Conservation (phyloP, 2,888 invertebrate genomes). For the Iselma pallidipennis region DNA sequence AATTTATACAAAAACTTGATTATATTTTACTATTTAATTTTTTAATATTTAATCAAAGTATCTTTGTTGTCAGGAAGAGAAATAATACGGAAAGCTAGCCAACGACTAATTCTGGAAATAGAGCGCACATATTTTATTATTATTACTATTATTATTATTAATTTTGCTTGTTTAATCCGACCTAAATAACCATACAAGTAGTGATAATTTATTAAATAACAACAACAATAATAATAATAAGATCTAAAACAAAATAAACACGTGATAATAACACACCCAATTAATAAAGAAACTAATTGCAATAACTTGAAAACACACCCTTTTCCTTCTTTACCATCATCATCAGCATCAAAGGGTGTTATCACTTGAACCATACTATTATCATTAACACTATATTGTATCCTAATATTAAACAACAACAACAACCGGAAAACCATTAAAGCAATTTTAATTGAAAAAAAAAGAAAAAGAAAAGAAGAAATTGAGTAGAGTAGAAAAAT, state of each 20-base stretch:
- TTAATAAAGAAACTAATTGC: conserved; percentile 41
- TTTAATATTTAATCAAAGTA: conserved; percentile 12
- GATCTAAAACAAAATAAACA: conserved; percentile 26
- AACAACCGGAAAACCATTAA: conserved; percentile 3
- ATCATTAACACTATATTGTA: conserved; percentile 38
- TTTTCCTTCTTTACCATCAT: conserved; percentile 7
- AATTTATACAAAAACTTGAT: conserved; percentile 16
- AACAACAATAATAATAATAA: conserved; percentile 12
- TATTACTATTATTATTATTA: conserved; percentile 5
- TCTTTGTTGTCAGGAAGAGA: conserved; percentile 12
- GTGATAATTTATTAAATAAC: conserved; percentile 32
- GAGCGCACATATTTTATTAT: conserved; percentile 4
- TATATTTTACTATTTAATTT: neutral
- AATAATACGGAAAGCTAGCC: conserved; percentile 16
- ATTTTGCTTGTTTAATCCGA: conserved; percentile 26
- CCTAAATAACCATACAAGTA: conserved; percentile 33
- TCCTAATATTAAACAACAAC: conserved; percentile 9
- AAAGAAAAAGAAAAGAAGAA: neutral
- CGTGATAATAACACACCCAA: conserved; percentile 35
- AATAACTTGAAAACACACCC: conserved; percentile 23
- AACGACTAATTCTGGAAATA: conserved; percentile 19
- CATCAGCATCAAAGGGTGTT: conserved; percentile 34
- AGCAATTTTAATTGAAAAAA: conserved; percentile 13
- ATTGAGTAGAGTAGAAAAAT: too few relatives aligned
- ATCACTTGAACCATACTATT: conserved; percentile 35